Evolutionary conservation across 1,140 invertebrate species (phyloP), one percentile per base, ranked within the genome.

Genomic region (Gonatopus flavifemur): DNA sequence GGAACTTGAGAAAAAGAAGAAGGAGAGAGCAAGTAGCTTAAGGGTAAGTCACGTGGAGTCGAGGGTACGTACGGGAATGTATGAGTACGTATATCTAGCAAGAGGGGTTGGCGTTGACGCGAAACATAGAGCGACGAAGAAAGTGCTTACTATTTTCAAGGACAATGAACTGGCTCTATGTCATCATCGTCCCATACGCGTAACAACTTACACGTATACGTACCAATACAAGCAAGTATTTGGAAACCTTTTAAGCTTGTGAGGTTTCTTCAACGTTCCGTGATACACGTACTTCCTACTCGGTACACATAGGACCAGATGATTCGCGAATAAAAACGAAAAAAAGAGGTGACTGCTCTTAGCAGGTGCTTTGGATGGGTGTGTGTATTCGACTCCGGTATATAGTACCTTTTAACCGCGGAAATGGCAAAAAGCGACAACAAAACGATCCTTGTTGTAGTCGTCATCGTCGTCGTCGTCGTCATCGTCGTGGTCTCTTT

Each of bases 391-490:
- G 59, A 49, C 50, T 50, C 37, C 58, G 47, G n/a, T n/a, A 57
- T 62, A 57, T 57, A 61, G 59, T 61, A 46, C 59, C 59, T 61
- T 62, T 62, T 62, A 62, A 61, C 59, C 59, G 36, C 59, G 47
- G 50, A 49, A 61, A 62, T 22, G 54, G 58, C 44, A 49, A 46
- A 62, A 57, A 57, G 59, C 38, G 54, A 45, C 36, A 19, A 49
- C 48, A 59, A 41, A 39, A 39, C 49, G 19, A 28, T 28, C 25
- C 25, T 28, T 12, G n/a, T n/a, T n/a, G n/a, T n/a, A n/a, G n/a
- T n/a, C n/a, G n/a, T n/a, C n/a, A n/a, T n/a, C n/a, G n/a, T n/a
- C n/a, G n/a, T n/a, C n/a, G n/a, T n/a, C n/a, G n/a, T n/a, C n/a
- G n/a, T n/a, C n/a, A n/a, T n/a, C n/a, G n/a, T n/a, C n/a, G n/a